phyloP scores from a whole-genome alignment of 2,888 invertebrate species.

The Limnephilus lunatus region DNA sequence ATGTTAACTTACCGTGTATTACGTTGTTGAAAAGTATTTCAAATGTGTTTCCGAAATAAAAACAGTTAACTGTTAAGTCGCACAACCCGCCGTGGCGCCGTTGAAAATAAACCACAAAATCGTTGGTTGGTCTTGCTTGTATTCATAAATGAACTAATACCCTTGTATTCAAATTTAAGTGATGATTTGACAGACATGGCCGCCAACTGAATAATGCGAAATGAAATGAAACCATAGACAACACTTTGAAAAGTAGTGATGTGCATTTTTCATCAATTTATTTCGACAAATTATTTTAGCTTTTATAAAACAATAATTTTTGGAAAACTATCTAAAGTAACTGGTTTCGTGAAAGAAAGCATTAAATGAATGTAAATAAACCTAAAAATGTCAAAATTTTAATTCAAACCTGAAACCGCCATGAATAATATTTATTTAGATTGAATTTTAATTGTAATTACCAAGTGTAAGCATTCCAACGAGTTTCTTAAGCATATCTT shows the following conservation, averaged over 20 bases:
- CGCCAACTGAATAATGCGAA: background rate
- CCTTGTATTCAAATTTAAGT: background rate
- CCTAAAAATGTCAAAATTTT: background rate
- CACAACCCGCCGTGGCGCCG: background rate
- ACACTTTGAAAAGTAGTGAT: conserved; percentile 9
- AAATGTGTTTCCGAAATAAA: background rate
- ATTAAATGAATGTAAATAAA: background rate
- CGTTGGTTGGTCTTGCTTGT: too few relatives aligned
- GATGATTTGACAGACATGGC: conserved; percentile 3
- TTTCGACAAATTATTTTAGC: background rate
- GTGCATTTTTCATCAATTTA: background rate
- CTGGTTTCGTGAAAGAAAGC: background rate
- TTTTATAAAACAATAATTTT: background rate
- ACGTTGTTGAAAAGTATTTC: background rate
- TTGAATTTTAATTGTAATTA: conserved; percentile 69
- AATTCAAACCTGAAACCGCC: background rate
- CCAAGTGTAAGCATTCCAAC: conserved; percentile 81
- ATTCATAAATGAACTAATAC: too few relatives aligned
- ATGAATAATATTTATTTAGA: background rate
- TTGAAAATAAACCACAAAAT: background rate
- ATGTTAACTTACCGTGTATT: background rate
- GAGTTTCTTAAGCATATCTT: conserved; percentile 78
- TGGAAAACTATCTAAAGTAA: background rate
- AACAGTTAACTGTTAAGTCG: too few relatives aligned
- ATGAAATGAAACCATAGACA: background rate